Conservation (phyloP, 2,888 invertebrate species). For the Parnassius smintheus region DNA sequence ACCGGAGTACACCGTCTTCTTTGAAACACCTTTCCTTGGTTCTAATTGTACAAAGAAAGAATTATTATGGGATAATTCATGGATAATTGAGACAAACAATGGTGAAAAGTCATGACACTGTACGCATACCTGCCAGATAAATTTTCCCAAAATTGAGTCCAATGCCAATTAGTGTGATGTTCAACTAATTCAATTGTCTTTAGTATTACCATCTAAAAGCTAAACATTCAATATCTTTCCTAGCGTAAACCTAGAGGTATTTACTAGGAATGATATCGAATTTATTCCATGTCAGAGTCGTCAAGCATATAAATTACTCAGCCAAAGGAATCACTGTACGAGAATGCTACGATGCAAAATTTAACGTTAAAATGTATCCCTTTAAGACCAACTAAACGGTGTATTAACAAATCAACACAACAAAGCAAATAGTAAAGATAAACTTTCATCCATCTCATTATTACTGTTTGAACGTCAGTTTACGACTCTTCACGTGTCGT, state of each 20-base stretch:
- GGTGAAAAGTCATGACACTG: neutral
- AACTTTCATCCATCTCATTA: neutral
- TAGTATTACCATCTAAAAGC: no score
- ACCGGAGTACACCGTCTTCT: slow-evolving; percentile 23
- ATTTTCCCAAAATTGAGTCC: neutral
- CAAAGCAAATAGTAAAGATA: neutral
- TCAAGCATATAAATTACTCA: no score
- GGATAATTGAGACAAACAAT: neutral
- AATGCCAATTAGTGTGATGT: neutral
- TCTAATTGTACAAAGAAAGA: no score
- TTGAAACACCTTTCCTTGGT: neutral
- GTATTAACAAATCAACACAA: neutral
- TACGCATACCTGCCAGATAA: neutral
- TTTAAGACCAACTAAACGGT: no score
- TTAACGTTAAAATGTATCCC: no score
- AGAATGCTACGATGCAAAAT: no score
- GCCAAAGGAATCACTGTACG: no score
- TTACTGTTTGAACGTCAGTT: slow-evolving; percentile 32
- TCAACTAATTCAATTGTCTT: neutral
- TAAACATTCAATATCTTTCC: no score
- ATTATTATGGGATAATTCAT: no score
- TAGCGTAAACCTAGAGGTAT: no score
- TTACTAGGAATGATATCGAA: no score
- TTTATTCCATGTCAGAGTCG: no score
- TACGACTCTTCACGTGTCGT: slow-evolving; percentile 65